phyloP scores from a whole-genome alignment of 1,140 invertebrate genomes.

The Callitettix versicolor region DNA sequence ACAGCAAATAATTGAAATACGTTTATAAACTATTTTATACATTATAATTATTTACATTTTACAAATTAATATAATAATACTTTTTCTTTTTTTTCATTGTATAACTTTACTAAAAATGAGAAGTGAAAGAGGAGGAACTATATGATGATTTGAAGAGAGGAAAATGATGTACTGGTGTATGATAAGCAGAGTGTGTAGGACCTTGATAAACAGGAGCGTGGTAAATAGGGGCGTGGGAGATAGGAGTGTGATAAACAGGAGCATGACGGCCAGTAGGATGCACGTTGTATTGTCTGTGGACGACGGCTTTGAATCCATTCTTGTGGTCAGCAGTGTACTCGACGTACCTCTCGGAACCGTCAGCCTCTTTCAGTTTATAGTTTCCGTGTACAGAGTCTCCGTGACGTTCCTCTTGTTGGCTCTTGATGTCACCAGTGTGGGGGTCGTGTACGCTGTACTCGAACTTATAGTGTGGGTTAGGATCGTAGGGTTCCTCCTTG shows the following conservation, averaged over 20 bases:
- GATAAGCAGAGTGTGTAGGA: background rate
- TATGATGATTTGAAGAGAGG: too few species aligned
- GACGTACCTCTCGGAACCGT: slow-evolving; percentile 26
- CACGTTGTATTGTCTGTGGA: background rate
- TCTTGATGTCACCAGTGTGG: slow-evolving; percentile 38
- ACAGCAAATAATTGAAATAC: too few species aligned
- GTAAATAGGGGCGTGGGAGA: background rate
- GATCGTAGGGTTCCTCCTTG: slow-evolving; percentile 17
- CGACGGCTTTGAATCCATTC: slow-evolving; percentile 10
- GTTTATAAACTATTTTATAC: too few species aligned
- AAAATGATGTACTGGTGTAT: too few species aligned
- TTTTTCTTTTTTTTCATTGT: too few species aligned
- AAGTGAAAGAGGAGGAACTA: too few species aligned
- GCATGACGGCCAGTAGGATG: slow-evolving; percentile 12
- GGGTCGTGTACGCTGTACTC: slow-evolving; percentile 39
- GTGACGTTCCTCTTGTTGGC: slow-evolving; percentile 36
- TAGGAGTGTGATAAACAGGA: slow-evolving; percentile 28
- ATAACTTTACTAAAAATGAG: too few species aligned
- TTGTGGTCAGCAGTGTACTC: slow-evolving; percentile 21
- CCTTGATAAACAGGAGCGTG: background rate
- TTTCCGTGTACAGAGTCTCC: slow-evolving; percentile 34
- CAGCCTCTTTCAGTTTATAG: slow-evolving; percentile 18
- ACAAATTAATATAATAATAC: too few species aligned
- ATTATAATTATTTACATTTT: too few species aligned
- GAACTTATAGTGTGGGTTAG: slow-evolving; percentile 37